A percentile compares a stretch with the other conserved stretches of the same genome.
Evolutionary conservation across 2,113 vertebrate genomes (phyloP).

Genomic region (Thalassoma bifasciatum): DNA sequence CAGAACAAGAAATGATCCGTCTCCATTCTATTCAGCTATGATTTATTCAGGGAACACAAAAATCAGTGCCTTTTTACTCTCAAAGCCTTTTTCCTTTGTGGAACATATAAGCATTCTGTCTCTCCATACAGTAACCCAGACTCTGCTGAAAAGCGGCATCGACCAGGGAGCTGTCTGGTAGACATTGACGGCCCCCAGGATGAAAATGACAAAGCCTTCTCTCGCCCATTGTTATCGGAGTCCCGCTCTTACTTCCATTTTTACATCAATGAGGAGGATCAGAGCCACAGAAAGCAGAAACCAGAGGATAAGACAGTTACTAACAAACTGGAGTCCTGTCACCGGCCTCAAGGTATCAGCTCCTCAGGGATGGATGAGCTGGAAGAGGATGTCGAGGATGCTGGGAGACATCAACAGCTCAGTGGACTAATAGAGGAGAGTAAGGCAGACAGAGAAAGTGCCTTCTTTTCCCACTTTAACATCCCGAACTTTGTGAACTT

Average conservation of each 20-base stretch:
- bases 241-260: conserved; percentile 89
- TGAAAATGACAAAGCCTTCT: conserved; percentile 83
- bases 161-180: conserved; percentile 85
- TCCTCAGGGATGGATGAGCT: conserved; percentile 58
- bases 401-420: conserved; percentile 66
- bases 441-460: conserved; percentile 75
- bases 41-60: neutral
- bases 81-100: neutral
- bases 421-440: conserved; percentile 55
- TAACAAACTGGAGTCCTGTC: conserved; percentile 13
- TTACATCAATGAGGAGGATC: conserved; percentile 87
- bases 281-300: conserved; percentile 42
- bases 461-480: conserved; percentile 87
- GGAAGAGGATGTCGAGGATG: conserved; percentile 47
- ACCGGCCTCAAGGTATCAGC: conserved; percentile 49
- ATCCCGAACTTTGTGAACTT: conserved; percentile 94
- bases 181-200: conserved; percentile 83
- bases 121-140: conserved; percentile 83
- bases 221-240: conserved; percentile 81
- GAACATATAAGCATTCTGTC: neutral
- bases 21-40: neutral
- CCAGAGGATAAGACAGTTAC: neutral
- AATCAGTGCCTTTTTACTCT: neutral
- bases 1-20: neutral
- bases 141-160: conserved; percentile 83